phyloP scores from a whole-genome alignment of 2,113 vertebrate species.

The Mobula hypostoma region DNA sequence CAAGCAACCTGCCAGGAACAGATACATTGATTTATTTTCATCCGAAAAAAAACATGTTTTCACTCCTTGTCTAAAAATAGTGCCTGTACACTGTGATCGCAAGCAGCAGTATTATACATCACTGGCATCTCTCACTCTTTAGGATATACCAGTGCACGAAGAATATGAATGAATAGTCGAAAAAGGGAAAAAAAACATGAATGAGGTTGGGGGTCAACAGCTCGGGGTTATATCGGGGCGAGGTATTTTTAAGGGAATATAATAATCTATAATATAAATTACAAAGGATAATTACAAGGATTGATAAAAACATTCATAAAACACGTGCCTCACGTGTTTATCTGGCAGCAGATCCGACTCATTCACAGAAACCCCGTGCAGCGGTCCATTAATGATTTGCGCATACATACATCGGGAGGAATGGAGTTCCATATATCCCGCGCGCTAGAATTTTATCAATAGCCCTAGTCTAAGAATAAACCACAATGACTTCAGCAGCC shows the following conservation, averaged over 20 bases:
- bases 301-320: conserved; percentile 41
- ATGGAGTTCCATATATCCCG: not conserved
- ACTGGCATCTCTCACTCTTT: not conserved
- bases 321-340: conserved; percentile 61
- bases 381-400: conserved; percentile 54
- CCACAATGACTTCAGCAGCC: not conserved
- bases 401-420: conserved; percentile 42
- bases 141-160: not conserved
- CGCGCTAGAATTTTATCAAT: conserved; percentile 26
- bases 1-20: conserved; percentile 40
- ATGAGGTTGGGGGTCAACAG: not conserved
- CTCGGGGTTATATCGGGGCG: not conserved
- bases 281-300: not conserved
- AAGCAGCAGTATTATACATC: not conserved
- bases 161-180: conserved; percentile 14
- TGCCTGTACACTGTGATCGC: not conserved
- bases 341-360: conserved; percentile 64
- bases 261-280: too few relatives aligned
- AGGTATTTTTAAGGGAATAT: not conserved
- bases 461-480: not conserved
- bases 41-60: not conserved
- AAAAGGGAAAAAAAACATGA: not conserved
- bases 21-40: not conserved
- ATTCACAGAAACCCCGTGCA: conserved; percentile 66
- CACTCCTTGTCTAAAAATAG: conserved; percentile 30